Base-by-base conservation (phyloP, 1,140 invertebrate species). In the Atta cephalotes region DNA sequence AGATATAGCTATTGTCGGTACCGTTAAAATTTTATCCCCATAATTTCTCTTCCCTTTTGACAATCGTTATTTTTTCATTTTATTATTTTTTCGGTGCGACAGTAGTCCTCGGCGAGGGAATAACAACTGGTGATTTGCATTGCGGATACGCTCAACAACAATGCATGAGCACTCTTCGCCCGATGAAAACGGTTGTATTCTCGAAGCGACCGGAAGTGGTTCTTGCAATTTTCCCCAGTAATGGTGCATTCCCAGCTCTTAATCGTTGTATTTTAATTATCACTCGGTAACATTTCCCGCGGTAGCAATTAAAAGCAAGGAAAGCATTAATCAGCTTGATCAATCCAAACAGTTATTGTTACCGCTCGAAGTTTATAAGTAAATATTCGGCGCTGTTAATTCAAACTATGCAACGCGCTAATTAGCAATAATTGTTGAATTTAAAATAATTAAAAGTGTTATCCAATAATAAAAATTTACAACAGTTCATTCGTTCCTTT, bases 91-190 rank as follows among this genome's bases (percentile, higher is more conserved):
- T 62, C 66, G 60, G 56, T 35, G 28, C 60, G 49, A 86, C 77
- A 68, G 66, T 60, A 68, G 66, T 60, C 77, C 88, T 71, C 39
- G 16, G 12, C n/a, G 71, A 68, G 58, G 35, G 62, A 89, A 90
- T 90, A 89, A 90, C 70, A 86, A 89, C 77, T 25, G 62, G 77
- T 21, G 77, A 86, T 90, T 90, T 90, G 77, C 88, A 90, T 90
- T 51, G 77, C 58, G 77, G 45, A 76, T 70, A 51, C 77, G 88
- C 88, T 82, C 71, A 66, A 87, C 85, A 82, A 87, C 62, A 79
- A 87, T 87, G 63, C 60, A 53, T 35, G 66, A 65, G 68, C 31
- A 51, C 71, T 71, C 60, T 71, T 71, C 28, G 65, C 35, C 12
- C 53, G 45, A 63, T 51, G 39, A 31, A 51, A 58, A 31, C 31